Percentiles rank a stretch among this genome's conserved stretches.
These are phyloP conservation scores for Ligdia adustata DNA, from an alignment of 2,888 invertebrate genomes.

Conservation along the genomic window DNA sequence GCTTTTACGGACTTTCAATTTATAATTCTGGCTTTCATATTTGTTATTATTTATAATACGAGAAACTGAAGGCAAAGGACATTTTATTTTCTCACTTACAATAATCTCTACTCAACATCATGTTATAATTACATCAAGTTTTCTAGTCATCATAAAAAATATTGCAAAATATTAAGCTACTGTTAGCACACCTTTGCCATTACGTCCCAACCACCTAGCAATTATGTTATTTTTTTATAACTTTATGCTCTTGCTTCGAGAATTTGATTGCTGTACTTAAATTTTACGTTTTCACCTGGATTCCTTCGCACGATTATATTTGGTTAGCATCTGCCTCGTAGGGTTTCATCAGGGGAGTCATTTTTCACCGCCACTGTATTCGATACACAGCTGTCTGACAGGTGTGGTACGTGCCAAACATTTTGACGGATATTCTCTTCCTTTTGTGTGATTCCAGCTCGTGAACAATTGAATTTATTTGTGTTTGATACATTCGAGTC, in stretches of 20 bases:
- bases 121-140: no score
- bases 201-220: no score
- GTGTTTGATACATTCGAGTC: conserved; percentile 12
- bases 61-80: no score
- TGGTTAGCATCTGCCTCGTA: conserved; percentile 63
- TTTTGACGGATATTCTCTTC: conserved; percentile 55
- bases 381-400: conserved; percentile 72
- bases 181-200: no score
- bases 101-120: no score
- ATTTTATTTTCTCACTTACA: no score
- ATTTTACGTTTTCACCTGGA: conserved; percentile 22
- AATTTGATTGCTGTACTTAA: neutral
- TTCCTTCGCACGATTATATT: conserved; percentile 33
- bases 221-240: conserved; percentile 23
- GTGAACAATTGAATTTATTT: conserved; percentile 30
- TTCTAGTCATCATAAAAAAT: no score
- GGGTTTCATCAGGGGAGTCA: conserved; percentile 58
- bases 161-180: no score
- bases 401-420: conserved; percentile 71
- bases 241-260: neutral
- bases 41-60: no score
- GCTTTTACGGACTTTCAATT: conserved; percentile 34
- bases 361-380: conserved; percentile 68
- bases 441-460: conserved; percentile 33
- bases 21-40: conserved; percentile 33